Conservation (phyloP, 2,797 vertebrate genomes). For the Odontamblyopus lacepedii region DNA sequence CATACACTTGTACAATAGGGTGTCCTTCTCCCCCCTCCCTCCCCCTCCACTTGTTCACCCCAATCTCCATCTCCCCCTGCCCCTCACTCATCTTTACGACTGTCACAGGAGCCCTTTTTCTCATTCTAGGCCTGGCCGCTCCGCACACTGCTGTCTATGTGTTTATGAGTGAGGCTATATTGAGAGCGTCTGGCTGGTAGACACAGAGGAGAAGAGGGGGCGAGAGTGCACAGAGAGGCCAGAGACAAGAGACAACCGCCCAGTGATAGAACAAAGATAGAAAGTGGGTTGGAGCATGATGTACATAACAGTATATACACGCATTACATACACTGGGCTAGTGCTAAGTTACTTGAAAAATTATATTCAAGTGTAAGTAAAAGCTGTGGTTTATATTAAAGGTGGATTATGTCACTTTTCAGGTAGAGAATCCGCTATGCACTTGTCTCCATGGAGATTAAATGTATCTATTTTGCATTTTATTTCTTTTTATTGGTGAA, state of each 20-base stretch:
- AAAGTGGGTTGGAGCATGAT: conserved; percentile 19
- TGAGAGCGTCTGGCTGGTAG: conserved; percentile 85
- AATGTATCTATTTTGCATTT: no score
- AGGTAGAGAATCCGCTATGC: no score
- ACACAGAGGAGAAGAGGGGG: conserved; percentile 64
- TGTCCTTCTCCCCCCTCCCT: conserved; percentile 21
- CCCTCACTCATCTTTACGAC: conserved; percentile 72
- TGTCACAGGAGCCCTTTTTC: conserved; percentile 64
- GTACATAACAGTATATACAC: conserved; percentile 3
- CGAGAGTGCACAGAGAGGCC: conserved; percentile 55
- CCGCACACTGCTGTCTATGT: conserved; percentile 54
- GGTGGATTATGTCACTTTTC: neutral
- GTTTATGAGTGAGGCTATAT: conserved; percentile 90
- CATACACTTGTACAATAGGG: conserved; percentile 35
- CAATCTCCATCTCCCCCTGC: conserved; percentile 64
- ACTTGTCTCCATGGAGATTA: no score
- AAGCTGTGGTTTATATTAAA: neutral
- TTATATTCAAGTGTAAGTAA: neutral
- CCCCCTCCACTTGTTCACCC: conserved; percentile 47
- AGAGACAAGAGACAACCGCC: conserved; percentile 23
- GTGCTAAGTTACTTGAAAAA: neutral
- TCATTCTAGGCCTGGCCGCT: conserved; percentile 43
- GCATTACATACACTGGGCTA: neutral
- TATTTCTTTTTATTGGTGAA: no score
- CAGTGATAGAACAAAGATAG: conserved; percentile 23